Conservation (phyloP, 2,888 invertebrate species). For the Scaptodrosophila latifasciaeformis region DNA sequence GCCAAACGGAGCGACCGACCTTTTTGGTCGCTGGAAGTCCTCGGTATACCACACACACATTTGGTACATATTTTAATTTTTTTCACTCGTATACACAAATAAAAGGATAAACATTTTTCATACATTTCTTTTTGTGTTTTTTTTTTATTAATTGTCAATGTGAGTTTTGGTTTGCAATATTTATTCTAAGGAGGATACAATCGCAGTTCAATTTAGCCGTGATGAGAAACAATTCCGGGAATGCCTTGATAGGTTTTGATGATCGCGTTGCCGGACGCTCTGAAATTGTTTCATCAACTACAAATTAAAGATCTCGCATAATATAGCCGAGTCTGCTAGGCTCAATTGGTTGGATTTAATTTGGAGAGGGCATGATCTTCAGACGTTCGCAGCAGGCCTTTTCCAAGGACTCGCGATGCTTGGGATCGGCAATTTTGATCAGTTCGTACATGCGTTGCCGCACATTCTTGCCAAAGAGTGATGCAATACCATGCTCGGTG, state of each 20-base stretch:
- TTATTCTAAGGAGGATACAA: not conserved
- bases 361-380: conserved; percentile 82
- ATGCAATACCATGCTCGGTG: conserved; percentile 93
- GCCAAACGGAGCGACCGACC: no score
- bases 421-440: conserved; percentile 92
- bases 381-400: conserved; percentile 91
- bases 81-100: no score
- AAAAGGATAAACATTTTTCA: no score
- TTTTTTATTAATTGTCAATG: conserved; percentile 17
- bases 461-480: conserved; percentile 91
- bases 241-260: conserved; percentile 24
- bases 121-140: no score
- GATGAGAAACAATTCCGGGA: conserved; percentile 23
- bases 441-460: conserved; percentile 92
- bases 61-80: no score
- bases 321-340: no score
- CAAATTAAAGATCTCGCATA: no score
- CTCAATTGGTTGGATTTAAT: conserved; percentile 27
- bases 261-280: conserved; percentile 4
- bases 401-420: conserved; percentile 88
- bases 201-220: conserved; percentile 24
- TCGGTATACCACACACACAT: no score
- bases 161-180: not conserved
- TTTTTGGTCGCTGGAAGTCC: no score
- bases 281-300: conserved; percentile 8